phyloP scores from a whole-genome alignment of 92 coral and sea anemone species.

The Umimayanthus kanabou region DNA sequence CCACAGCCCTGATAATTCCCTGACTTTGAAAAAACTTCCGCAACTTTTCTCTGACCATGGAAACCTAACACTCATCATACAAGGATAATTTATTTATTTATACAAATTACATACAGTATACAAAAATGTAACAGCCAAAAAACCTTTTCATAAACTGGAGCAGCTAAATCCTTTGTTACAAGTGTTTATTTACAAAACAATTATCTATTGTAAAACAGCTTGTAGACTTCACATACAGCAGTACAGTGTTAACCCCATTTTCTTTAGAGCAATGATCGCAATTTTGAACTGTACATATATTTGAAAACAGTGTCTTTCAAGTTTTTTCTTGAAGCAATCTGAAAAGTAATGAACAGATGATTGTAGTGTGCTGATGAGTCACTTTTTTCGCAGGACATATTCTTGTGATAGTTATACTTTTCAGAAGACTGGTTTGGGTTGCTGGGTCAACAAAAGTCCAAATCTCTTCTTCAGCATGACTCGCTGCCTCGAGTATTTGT shows the following conservation, averaged over 20 bases:
- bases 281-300: neutral
- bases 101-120: too few species aligned
- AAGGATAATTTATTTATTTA: too few species aligned
- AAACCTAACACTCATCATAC: too few species aligned
- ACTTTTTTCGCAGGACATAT: neutral
- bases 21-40: too few species aligned
- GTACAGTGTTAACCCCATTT: too few species aligned
- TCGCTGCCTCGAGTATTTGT: constrained; percentile 93
- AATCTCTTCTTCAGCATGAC: constrained; percentile 91
- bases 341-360: neutral
- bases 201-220: too few species aligned
- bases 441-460: constrained; percentile 93
- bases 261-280: neutral
- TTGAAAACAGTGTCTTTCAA: neutral
- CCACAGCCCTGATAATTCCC: too few species aligned
- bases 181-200: neutral
- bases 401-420: neutral
- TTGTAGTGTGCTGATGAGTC: neutral
- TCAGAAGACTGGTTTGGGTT: constrained; percentile 73
- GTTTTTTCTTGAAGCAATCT: neutral
- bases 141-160: neutral
- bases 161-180: neutral
- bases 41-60: too few species aligned
- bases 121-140: too few species aligned
- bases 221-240: too few species aligned